These are phyloP conservation scores for Smittia aterrima DNA, from an alignment of 2,888 invertebrate genomes.

Conservation along the genomic window DNA sequence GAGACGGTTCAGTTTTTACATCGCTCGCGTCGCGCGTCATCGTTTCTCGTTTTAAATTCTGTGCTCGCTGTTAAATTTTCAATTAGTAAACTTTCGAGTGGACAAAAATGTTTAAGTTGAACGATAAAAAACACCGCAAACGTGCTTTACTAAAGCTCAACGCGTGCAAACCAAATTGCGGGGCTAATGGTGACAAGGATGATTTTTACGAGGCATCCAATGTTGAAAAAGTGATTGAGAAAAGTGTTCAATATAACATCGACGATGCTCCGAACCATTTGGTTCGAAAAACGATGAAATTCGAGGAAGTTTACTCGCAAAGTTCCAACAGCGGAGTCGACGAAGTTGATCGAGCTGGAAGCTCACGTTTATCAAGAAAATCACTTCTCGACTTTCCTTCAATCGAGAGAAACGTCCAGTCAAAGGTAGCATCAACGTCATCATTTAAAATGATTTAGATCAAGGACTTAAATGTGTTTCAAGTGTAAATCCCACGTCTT, in stretches of 20 bases:
- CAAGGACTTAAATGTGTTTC: constrained; percentile 37
- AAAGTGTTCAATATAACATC: constrained; percentile 23
- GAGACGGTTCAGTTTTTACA: constrained; percentile 38
- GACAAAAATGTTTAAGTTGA: constrained; percentile 31
- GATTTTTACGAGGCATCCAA: constrained; percentile 30
- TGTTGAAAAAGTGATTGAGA: constrained; percentile 4
- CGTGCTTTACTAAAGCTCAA: constrained; percentile 34
- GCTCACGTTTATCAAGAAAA: neutral
- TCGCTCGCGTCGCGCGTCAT: constrained; percentile 20
- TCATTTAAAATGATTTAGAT: constrained; percentile 20
- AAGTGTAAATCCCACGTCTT: constrained; percentile 28
- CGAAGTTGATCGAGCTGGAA: constrained; percentile 30
- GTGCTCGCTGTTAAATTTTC: neutral
- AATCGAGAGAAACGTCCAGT: neutral
- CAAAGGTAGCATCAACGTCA: constrained; percentile 10
- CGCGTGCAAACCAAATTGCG: neutral
- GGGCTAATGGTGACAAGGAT: constrained; percentile 8
- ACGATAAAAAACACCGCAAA: constrained; percentile 39
- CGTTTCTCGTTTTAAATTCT: neutral
- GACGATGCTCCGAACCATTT: constrained; percentile 37
- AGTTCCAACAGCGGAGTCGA: neutral
- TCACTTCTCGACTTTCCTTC: neutral
- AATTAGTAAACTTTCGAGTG: neutral
- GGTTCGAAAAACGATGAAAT: constrained; percentile 36
- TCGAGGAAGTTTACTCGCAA: neutral